These are phyloP conservation scores for Eulemur coronatus DNA, from an alignment of 2,797 vertebrate genomes.

Conservation along the genomic window DNA sequence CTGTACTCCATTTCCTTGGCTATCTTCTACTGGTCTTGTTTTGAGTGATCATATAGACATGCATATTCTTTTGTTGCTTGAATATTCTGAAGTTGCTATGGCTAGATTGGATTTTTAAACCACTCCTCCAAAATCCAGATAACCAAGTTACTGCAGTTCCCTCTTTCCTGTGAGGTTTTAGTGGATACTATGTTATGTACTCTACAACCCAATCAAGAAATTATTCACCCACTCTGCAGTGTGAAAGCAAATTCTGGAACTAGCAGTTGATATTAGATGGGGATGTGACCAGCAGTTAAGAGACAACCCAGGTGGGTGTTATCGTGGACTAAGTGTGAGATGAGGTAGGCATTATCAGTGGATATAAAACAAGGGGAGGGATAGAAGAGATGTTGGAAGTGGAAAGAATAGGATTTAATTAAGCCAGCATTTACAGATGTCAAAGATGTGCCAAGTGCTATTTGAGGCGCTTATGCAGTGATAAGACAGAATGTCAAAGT, in stretches of 20 bases:
- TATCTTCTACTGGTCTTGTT: neutral
- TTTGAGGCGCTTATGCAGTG: neutral
- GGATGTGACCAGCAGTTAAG: neutral
- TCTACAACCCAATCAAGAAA: neutral
- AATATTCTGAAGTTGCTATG: slow-evolving; percentile 14
- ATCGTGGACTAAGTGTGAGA: too few species aligned
- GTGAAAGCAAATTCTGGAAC: neutral
- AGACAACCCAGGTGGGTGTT: neutral
- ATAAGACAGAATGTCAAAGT: neutral
- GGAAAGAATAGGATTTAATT: neutral
- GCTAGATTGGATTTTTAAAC: slow-evolving; percentile 12
- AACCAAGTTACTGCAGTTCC: neutral
- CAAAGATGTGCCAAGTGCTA: neutral
- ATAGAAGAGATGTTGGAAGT: neutral
- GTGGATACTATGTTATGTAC: neutral
- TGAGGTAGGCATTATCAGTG: neutral
- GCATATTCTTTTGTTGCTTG: slow-evolving; percentile 20
- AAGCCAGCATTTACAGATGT: neutral
- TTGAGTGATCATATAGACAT: neutral
- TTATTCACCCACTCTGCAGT: neutral
- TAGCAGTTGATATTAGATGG: neutral
- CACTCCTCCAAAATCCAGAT: neutral
- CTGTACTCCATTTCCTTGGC: slow-evolving; percentile 13
- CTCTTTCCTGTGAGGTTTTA: neutral
- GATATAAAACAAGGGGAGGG: neutral